Base-by-base conservation (phyloP, 2,888 invertebrate species). In the Lysandra bellargus region DNA sequence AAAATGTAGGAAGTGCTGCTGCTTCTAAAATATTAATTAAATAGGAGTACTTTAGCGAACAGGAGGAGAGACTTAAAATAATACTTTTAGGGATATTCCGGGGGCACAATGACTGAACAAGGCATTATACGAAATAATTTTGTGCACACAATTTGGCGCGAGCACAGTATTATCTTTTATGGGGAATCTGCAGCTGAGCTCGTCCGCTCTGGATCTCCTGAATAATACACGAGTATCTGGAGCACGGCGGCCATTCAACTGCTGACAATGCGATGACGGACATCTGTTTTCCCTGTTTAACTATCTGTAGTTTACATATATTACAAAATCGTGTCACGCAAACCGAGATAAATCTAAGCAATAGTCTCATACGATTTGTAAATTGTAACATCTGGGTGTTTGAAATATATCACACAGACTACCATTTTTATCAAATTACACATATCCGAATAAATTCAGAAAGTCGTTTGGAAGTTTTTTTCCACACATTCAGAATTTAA, bases 161-260 rank as follows among this genome's bases (percentile, higher is more conserved):
- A 33, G 69, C 69, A 69, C 12, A 69, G 33, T 37, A 69, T 69
- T 69, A 69, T 69, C 69, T 69, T 69, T 69, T 69, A 69, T 69
- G 33, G 69, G 14, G 17, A 69, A 69, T 69, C 69, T 69, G 69
- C 69, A 69, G 33, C 69, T 69, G 64, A 30, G 69, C 69, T 14
- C 69, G 33, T 33, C 69, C 75, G 49, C 44, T 44, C 75, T n/a
- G 74, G 44, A 49, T 75, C 23, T 75, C 44, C 44, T 75, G 44
- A 49, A 74, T 74, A 74, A 74, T 44, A 44, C n/a, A 23, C 0
- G 6, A 75, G 75, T 75, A 75, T 75, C 75, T 44, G 75, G 75
- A 75, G 75, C 75, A 75, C 49, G 12, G 49, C 44, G 75, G 75
- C 75, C 49, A 49, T 44, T 75, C 44, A 75, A 49, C 75, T 44